Base-by-base conservation (phyloP, 2,797 vertebrate genomes). In the Sebastolobus alascanus region DNA sequence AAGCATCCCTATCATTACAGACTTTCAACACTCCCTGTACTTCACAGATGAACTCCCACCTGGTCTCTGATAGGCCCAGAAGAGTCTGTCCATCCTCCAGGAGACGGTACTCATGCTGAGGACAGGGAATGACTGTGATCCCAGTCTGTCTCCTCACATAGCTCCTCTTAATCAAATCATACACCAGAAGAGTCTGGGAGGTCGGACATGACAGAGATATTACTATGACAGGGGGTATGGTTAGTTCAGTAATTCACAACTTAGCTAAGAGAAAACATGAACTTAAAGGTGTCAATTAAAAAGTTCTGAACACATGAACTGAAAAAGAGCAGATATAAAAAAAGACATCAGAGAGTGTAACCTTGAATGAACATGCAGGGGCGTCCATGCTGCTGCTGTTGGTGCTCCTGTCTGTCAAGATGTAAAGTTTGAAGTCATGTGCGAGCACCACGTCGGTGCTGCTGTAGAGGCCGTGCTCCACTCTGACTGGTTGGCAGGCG, bases 101-200 rank as follows among this genome's bases (percentile, higher is more conserved):
- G 18, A 95, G 90, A 58, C 52, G 77, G 72, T 92, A 94, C 77
- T 95, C 94, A 16, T 94, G 91, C 73, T 90, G 91, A 83, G 86
- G 94, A 84, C 94, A 95, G 43, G 87, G 87, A 73, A 90, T 4
- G 0, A 94, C 81, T 60, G 89, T 90, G 52, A 94, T 89, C 40
- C 92, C 93, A 3, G 82, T 92, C 84, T 93, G 89, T 73, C 92
- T 95, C 69, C 92, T 95, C 77, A 94, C 52, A 25, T 92, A 93
- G 58, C 91, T 93, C 66, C 80, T 90, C 90, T 95, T 94, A 22
- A 93, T 86, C 80, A 96, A 77, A 69, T 96, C 93, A 18, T 95
- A 95, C 80, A 91, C 89, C 74, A 95, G 79, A 1, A 93, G 80
- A 22, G 84, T 93, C 93, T 95, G 58, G 6, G 63, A 55, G 54